A percentile compares a stretch with the other conserved stretches of the same genome.
These are phyloP conservation scores for Drosophila mayaguana DNA, from an alignment of 2,888 invertebrate species.

Conservation along the genomic window DNA sequence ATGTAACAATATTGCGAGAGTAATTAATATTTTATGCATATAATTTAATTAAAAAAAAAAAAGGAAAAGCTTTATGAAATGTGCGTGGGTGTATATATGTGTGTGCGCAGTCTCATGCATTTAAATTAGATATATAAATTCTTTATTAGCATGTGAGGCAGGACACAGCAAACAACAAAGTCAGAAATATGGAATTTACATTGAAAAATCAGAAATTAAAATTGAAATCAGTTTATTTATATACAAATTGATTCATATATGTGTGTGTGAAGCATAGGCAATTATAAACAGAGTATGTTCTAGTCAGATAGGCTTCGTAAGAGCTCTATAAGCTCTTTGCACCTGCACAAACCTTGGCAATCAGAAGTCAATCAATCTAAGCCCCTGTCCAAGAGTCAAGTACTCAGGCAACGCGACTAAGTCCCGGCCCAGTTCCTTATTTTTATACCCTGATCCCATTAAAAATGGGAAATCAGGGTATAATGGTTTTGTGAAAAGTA, in stretches of 20 bases:
- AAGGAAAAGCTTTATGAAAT: neutral
- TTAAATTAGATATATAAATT: conserved; percentile 66
- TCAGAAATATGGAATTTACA: neutral
- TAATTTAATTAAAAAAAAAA: conserved; percentile 63
- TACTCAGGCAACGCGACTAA: conserved; percentile 27
- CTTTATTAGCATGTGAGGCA: conserved; percentile 46
- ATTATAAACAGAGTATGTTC: neutral
- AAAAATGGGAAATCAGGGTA: no score
- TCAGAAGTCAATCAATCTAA: conserved; percentile 63
- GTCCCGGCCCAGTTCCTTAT: conserved; percentile 46
- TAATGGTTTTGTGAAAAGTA: no score
- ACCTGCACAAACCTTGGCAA: conserved; percentile 6
- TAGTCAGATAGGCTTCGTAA: neutral
- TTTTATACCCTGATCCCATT: no score
- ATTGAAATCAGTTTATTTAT: conserved; percentile 5
- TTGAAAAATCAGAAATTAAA: neutral
- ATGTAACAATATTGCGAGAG: conserved; percentile 4
- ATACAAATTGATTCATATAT: neutral
- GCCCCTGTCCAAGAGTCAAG: conserved; percentile 55
- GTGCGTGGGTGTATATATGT: conserved; percentile 3
- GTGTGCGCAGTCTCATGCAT: conserved; percentile 58
- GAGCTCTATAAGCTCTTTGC: neutral
- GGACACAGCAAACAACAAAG: neutral
- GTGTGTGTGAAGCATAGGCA: neutral
- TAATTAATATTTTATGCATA: conserved; percentile 59